Percentiles rank a stretch among this genome's conserved stretches.
Conservation (phyloP, 2,888 invertebrate genomes). For the Ligdia adustata region DNA sequence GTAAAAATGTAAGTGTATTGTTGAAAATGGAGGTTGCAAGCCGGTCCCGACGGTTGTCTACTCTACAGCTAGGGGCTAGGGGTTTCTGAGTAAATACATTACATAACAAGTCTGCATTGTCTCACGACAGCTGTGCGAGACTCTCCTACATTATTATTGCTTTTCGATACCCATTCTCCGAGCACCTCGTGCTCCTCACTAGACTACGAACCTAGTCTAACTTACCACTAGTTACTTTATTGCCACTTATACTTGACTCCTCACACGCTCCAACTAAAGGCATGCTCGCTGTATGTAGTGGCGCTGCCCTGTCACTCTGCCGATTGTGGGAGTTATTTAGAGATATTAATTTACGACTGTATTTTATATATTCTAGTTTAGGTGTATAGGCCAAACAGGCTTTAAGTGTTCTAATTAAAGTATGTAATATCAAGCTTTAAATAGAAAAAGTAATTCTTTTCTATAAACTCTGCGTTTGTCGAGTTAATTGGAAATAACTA, state of each 20-base stretch:
- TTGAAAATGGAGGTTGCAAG: too few species aligned
- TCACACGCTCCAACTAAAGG: conserved; percentile 73
- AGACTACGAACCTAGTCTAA: conserved; percentile 60
- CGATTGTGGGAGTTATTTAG: too few species aligned
- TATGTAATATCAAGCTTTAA: too few species aligned
- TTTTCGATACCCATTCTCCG: conserved; percentile 83
- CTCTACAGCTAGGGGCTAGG: conserved; percentile 56
- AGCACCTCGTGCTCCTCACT: conserved; percentile 77
- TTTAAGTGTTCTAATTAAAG: too few species aligned
- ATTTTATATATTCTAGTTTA: too few species aligned
- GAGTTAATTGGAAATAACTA: too few species aligned
- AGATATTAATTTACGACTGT: too few species aligned
- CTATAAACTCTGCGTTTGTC: too few species aligned
- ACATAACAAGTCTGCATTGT: conserved; percentile 60
- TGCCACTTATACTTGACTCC: conserved; percentile 74
- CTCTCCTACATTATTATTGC: conserved; percentile 83
- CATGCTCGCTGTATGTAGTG: conserved; percentile 65
- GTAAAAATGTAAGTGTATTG: too few species aligned
- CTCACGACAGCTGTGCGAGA: conserved; percentile 75
- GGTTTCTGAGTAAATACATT: too few species aligned
- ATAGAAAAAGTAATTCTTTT: too few species aligned
- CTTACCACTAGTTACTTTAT: conserved; percentile 73
- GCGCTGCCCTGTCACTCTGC: conserved; percentile 51
- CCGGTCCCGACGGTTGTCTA: conserved; percentile 43
- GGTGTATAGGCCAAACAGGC: too few species aligned